Base-by-base conservation (phyloP, 92 coral and sea anemone species). In the Heliopora coerulea region DNA sequence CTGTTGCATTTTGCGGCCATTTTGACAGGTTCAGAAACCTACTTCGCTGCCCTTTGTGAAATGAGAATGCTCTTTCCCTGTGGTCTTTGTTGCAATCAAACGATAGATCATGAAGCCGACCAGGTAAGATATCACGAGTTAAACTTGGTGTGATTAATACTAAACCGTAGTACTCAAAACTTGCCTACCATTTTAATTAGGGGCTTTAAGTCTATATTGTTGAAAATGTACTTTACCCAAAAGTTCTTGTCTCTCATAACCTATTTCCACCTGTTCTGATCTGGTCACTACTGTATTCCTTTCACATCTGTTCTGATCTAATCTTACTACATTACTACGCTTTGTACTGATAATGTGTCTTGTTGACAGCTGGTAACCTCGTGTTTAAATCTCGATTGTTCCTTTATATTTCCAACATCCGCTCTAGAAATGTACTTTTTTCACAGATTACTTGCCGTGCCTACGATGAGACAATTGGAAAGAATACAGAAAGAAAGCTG, bases 101-200 rank as follows among this genome's bases (percentile, higher is more conserved):
- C 96, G 26, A 67, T 84, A 50, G 99, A 95, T 72, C 89, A 90
- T 23, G 89, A 79, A 73, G 95, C 96, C 0, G 99, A 95, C 65
- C 88, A 84, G 85, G 99, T 92, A 70, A 46, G 88, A 74, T 63
- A n/a, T 46, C 52, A 8, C 7, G 52, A 46, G n/a, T 46, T 2
- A 46, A 7, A 15, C 12, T 46, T 6, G 52, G 15, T 46, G 15
- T 46, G 10, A 46, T 8, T 46, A 6, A 46, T 46, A 2, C n/a
- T 46, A 2, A 3, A 46, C 12, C n/a, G 17, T 15, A 2, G 15
- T 46, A 46, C n/a, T 8, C 15, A 46, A 5, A 12, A 37, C 12
- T 4, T 37, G 12, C n/a, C n/a, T n/a, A n/a, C n/a, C n/a, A n/a
- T n/a, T n/a, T n/a, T n/a, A n/a, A n/a, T n/a, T n/a, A n/a, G n/a